A percentile compares a stretch with the other conserved stretches of the same genome.
Conservation (phyloP, 2,888 invertebrate species). For the Graphium colonna region DNA sequence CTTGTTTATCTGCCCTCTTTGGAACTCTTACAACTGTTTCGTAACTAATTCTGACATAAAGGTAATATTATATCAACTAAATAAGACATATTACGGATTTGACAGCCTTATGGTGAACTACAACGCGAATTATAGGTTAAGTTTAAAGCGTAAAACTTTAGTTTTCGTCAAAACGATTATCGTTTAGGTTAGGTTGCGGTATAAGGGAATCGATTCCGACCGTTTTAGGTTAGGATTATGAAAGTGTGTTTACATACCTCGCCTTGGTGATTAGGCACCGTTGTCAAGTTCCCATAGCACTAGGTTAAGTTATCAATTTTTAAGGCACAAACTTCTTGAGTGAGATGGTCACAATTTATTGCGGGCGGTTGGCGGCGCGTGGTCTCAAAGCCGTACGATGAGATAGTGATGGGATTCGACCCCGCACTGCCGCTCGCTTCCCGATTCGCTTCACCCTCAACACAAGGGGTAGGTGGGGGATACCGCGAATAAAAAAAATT, state of each 20-base stretch:
- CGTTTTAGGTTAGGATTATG: constrained; percentile 10
- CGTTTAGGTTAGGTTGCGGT: constrained; percentile 18
- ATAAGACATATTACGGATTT: neutral
- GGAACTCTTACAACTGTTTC: neutral
- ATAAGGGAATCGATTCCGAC: constrained; percentile 22
- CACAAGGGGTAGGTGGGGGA: neutral
- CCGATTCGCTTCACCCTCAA: constrained; percentile 1
- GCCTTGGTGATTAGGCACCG: constrained; percentile 5
- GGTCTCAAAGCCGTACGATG: constrained; percentile 21
- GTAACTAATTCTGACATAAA: constrained; percentile 11
- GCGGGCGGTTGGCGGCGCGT: constrained; percentile 32
- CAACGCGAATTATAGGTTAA: neutral
- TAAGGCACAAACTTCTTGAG: constrained; percentile 43
- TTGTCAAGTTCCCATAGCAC: constrained; percentile 23
- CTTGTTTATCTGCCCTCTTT: neutral
- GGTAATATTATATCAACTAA: neutral
- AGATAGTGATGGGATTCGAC: constrained; percentile 27
- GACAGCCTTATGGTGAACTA: neutral
- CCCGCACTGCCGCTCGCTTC: neutral
- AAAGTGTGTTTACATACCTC: constrained; percentile 14
- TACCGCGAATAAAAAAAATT: neutral
- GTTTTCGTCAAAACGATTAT: constrained; percentile 14
- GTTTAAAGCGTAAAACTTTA: neutral
- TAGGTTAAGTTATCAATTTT: constrained; percentile 27
- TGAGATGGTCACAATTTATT: constrained; percentile 31